These are phyloP conservation scores for Beris chalybata DNA, from an alignment of 2,888 invertebrate genomes.

Conservation along the genomic window DNA sequence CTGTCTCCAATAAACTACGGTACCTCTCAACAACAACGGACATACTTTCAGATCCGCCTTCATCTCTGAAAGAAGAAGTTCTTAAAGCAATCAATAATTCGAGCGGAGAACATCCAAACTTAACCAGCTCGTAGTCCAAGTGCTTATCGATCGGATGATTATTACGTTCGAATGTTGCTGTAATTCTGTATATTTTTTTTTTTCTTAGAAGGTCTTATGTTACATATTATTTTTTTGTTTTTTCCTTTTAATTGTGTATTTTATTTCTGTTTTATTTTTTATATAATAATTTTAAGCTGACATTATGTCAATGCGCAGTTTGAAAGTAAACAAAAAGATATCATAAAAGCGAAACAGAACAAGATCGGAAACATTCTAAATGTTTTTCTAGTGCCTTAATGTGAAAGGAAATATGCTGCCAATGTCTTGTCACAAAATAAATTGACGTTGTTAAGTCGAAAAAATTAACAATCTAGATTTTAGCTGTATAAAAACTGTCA, in stretches of 20 bases:
- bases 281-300: not conserved
- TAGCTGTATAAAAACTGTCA: no score
- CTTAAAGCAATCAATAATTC: constrained; percentile 67
- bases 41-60: constrained; percentile 82
- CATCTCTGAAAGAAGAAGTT: constrained; percentile 87
- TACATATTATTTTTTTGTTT: not conserved
- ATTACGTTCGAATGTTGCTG: not conserved
- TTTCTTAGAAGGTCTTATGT: not conserved
- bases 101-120: constrained; percentile 53
- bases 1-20: constrained; percentile 87
- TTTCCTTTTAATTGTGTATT: not conserved
- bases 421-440: constrained; percentile 31
- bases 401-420: constrained; percentile 25
- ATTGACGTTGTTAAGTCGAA: constrained; percentile 10
- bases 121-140: constrained; percentile 42
- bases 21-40: constrained; percentile 91
- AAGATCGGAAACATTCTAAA: not conserved
- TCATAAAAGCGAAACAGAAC: not conserved
- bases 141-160: constrained; percentile 10
- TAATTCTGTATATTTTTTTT: not conserved
- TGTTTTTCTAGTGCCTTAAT: constrained; percentile 24
- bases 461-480: no score
- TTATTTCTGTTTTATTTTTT: constrained; percentile 2
- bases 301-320: not conserved
- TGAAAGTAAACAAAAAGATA: constrained; percentile 2